A percentile compares a stretch with the other conserved stretches of the same genome.
These are phyloP conservation scores for Polydesmus complanatus DNA, from an alignment of 2,888 invertebrate genomes.

Conservation along the genomic window DNA sequence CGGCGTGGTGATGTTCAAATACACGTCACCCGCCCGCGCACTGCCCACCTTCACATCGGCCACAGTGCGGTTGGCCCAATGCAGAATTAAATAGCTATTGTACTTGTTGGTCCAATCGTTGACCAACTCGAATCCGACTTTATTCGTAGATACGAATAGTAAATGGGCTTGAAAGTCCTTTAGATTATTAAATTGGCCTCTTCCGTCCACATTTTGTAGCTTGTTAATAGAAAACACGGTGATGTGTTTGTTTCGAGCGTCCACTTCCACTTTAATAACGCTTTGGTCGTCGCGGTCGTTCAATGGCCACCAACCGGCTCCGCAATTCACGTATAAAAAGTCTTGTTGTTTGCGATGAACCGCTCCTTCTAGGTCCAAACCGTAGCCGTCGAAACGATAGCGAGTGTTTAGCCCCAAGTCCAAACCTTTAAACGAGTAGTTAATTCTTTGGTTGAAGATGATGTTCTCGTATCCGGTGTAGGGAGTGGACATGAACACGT, in stretches of 20 bases:
- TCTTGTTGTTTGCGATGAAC: neutral
- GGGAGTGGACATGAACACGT: slow-evolving; percentile 4
- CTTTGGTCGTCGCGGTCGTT: neutral
- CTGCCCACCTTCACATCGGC: neutral
- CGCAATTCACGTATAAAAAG: neutral
- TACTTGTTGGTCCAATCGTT: neutral
- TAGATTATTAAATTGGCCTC: neutral
- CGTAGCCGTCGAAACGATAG: neutral
- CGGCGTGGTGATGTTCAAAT: slow-evolving; percentile 7
- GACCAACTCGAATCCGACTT: neutral
- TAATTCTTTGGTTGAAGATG: neutral
- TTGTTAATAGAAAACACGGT: neutral
- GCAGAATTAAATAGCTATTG: neutral
- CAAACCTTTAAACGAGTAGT: neutral
- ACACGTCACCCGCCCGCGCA: neutral
- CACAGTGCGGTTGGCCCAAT: slow-evolving; percentile 1
- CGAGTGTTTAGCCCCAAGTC: neutral
- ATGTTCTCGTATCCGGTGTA: slow-evolving; percentile 13
- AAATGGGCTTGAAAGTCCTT: neutral
- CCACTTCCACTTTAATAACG: no score
- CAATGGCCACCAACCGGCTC: neutral
- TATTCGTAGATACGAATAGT: neutral
- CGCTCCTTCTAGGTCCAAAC: neutral
- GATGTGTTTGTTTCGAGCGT: neutral
- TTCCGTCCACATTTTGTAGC: neutral